Evolutionary conservation across 2,113 vertebrate genomes (phyloP), one percentile per base, ranked within the genome.

Genomic region (Lichenostomus cassidix): DNA sequence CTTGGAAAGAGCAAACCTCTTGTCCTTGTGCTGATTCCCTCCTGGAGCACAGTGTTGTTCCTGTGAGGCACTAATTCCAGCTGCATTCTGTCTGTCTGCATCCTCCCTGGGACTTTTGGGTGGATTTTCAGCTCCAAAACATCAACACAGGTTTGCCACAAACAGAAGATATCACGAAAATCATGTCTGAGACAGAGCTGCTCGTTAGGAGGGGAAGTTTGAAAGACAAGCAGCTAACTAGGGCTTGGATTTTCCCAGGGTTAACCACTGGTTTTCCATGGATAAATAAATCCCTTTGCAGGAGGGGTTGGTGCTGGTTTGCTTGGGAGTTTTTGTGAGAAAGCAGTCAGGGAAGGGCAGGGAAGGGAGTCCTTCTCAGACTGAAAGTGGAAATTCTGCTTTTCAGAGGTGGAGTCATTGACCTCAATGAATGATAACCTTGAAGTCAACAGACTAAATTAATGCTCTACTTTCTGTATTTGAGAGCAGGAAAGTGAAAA

Each of bases 351-450:
- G 65, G 92, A 84, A 95, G 85, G 92, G 74, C 87, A 85, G 42
- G n/a, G n/a, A n/a, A n/a, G n/a, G n/a, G n/a, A n/a, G n/a, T n/a
- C n/a, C 74, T 93, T 52, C 70, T 31, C 67, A 18, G 44, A 12
- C 4, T 65, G 88, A 27, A 83, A 94, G 85, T 86, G 92, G 90
- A 92, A 95, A 84, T 94, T 95, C 80, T 95, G 91, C 91, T 91
- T 92, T 89, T 95, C 63, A 87, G 84, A 91, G 70, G 46, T 91
- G 62, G 83, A 97, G 95, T 97, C 95, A 90, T 96, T 97, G 93
- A 96, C 94, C 95, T 97, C 95, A 95, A 94, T 95, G 95, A 85
- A 85, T 95, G 91, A 96, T 95, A 95, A 97, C 95, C 96, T 97
- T 96, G 96, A 96, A 95, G 93, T 92, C 96, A 95, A 96, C 92